phyloP scores from a whole-genome alignment of 2,113 vertebrate genomes.

The Macheiramphus alcinus region DNA sequence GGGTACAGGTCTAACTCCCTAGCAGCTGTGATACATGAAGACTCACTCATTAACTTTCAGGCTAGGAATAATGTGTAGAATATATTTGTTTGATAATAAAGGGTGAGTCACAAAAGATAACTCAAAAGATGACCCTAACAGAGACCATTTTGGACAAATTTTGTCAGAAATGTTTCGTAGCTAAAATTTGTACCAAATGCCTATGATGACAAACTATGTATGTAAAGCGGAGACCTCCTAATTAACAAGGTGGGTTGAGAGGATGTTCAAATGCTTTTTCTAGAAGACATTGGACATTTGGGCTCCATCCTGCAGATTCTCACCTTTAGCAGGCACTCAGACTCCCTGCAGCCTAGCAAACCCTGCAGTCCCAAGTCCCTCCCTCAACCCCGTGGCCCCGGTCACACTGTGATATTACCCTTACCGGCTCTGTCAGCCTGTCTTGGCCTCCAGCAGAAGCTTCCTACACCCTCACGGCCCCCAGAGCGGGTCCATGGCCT shows the following conservation, averaged over 20 bases:
- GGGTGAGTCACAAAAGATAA: neutral
- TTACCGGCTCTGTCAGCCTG: neutral
- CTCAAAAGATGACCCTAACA: neutral
- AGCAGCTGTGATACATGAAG: neutral
- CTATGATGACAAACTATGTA: neutral
- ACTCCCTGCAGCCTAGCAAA: neutral
- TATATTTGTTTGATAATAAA: neutral
- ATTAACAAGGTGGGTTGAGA: neutral
- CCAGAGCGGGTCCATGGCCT: accelerated
- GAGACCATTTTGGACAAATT: neutral
- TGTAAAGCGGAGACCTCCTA: neutral
- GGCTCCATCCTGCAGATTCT: neutral
- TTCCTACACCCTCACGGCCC: neutral
- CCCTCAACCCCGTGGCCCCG: neutral
- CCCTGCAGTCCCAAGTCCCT: neutral
- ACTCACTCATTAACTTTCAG: neutral
- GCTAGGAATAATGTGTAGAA: neutral
- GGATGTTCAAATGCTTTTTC: neutral
- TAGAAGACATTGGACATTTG: neutral
- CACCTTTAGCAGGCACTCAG: neutral
- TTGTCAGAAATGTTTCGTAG: neutral
- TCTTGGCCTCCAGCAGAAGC: neutral
- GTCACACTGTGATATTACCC: neutral
- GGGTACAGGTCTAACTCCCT: neutral
- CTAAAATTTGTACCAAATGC: neutral